A percentile compares a stretch with the other conserved stretches of the same genome.
phyloP scores from a whole-genome alignment of 2,113 vertebrate genomes.

The Pituophis catenifer region DNA sequence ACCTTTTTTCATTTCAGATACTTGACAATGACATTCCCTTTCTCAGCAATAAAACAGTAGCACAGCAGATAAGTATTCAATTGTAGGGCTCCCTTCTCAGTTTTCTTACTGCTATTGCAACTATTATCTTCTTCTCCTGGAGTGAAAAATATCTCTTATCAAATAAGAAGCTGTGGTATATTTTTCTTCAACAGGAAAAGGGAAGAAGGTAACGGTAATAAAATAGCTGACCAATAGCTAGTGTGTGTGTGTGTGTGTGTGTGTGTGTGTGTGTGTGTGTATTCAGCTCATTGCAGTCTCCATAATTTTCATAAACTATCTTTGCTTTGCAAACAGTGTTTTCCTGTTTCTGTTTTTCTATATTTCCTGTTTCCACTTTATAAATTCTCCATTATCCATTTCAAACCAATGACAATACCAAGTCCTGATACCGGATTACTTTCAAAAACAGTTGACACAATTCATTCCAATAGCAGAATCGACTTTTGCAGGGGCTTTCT shows the following conservation, averaged over 20 bases:
- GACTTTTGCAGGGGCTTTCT: neutral
- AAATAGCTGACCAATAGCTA: neutral
- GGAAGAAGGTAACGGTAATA: neutral
- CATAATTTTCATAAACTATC: neutral
- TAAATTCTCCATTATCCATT: neutral
- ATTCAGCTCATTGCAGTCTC: neutral
- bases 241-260: neutral
- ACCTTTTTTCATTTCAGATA: neutral
- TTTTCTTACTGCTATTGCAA: neutral
- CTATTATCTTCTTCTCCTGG: neutral
- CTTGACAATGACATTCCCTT: neutral
- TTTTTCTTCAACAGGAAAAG: neutral
- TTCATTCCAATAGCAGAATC: neutral
- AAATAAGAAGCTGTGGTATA: neutral
- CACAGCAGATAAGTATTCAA: neutral
- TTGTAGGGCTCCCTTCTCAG: neutral
- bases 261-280: neutral
- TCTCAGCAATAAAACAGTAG: neutral
- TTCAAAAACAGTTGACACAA: neutral
- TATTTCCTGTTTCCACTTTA: neutral
- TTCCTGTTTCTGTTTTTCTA: neutral
- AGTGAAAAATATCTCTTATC: neutral
- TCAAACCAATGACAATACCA: neutral
- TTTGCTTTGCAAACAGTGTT: neutral
- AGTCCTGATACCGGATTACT: neutral